Conservation (phyloP, 2,113 vertebrate genomes). For the Larimichthys polyactis region DNA sequence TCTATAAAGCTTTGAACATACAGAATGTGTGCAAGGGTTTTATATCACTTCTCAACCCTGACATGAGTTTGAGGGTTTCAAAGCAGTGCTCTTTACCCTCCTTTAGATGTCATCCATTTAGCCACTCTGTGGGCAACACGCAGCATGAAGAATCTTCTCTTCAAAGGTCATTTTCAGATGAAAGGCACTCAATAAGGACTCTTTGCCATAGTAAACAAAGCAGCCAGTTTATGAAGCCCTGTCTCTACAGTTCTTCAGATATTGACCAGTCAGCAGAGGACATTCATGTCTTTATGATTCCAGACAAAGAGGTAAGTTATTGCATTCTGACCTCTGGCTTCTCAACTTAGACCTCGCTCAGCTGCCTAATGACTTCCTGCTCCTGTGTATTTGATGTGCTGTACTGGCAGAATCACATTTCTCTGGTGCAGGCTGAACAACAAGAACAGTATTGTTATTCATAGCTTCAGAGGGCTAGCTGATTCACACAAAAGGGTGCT, state of each 20-base stretch:
- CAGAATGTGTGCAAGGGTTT: neutral
- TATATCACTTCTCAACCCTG: neutral
- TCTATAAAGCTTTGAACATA: neutral
- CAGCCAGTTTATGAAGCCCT: slow-evolving; percentile 8
- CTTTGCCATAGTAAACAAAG: slow-evolving; percentile 28
- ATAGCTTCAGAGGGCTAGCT: slow-evolving; percentile 7
- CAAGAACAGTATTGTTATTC: slow-evolving; percentile 34
- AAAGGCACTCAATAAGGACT: slow-evolving; percentile 10
- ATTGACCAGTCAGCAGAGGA: slow-evolving; percentile 45
- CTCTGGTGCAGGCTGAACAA: slow-evolving; percentile 14
- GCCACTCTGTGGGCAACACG: neutral
- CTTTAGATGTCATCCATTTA: slow-evolving; percentile 5
- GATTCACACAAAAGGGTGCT: neutral
- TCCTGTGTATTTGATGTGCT: slow-evolving; percentile 51
- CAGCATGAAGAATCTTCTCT: neutral
- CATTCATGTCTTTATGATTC: slow-evolving; percentile 45
- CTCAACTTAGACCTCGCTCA: slow-evolving; percentile 43
- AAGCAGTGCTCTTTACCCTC: slow-evolving; percentile 14
- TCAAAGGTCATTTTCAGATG: slow-evolving; percentile 36
- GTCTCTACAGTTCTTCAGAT: slow-evolving; percentile 12
- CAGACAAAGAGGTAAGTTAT: slow-evolving; percentile 46
- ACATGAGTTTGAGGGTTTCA: slow-evolving; percentile 11
- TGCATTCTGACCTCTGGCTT: slow-evolving; percentile 59
- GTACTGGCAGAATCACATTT: slow-evolving; percentile 44
- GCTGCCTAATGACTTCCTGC: slow-evolving; percentile 64